phyloP scores from a whole-genome alignment of 2,888 invertebrate species.

The Dorcus hopei region DNA sequence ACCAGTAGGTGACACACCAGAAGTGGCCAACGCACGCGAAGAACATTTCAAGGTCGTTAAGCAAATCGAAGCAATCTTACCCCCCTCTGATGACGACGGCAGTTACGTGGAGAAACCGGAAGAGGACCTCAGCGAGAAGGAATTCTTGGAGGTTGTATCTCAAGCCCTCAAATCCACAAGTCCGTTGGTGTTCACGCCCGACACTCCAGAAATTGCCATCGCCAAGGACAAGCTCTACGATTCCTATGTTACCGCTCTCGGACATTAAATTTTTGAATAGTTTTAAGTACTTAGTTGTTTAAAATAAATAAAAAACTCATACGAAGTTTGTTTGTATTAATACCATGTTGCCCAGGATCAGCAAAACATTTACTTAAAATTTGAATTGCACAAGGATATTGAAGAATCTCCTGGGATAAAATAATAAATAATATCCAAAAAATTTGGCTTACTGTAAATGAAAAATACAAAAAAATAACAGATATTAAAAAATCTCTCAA shows the following conservation, averaged over 20 bases:
- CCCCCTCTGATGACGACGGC: background rate
- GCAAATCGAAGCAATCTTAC: constrained; percentile 7
- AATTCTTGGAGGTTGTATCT: constrained; percentile 6
- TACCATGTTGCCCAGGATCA: too few species aligned
- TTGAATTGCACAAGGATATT: too few species aligned
- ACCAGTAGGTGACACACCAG: constrained; percentile 7
- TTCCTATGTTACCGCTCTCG: constrained; percentile 6
- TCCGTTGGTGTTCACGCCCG: background rate
- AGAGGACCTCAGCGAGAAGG: constrained; percentile 6
- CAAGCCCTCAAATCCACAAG: constrained; percentile 2
- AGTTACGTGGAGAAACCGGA: constrained; percentile 7
- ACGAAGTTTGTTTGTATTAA: too few species aligned
- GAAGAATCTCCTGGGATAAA: too few species aligned
- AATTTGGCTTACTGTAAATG: too few species aligned
- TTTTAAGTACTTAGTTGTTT: too few species aligned
- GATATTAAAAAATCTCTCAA: too few species aligned
- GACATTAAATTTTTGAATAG: background rate
- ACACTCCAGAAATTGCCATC: constrained; percentile 9
- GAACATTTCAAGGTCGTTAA: constrained; percentile 5
- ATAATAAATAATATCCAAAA: too few species aligned
- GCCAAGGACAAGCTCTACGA: constrained; percentile 11
- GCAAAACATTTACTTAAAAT: too few species aligned
- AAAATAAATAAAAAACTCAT: too few species aligned
- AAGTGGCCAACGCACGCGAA: constrained; percentile 12
- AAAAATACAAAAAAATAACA: too few species aligned